Percentiles rank a stretch among this genome's conserved stretches.
These are phyloP conservation scores for Penaeus chinensis DNA, from an alignment of 1,140 invertebrate species.

Conservation along the genomic window DNA sequence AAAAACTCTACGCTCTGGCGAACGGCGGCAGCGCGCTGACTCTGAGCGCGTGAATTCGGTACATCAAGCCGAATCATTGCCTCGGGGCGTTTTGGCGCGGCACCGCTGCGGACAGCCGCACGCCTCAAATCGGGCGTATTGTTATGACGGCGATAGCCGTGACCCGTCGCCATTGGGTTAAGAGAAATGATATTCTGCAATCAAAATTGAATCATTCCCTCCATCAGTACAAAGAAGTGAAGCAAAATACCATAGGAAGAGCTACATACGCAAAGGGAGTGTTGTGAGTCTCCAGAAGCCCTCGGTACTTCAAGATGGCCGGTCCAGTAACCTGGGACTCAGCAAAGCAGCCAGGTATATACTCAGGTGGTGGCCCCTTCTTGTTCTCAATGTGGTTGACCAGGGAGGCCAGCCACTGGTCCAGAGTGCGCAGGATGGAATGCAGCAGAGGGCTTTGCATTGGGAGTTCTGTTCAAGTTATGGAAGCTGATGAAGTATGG, in stretches of 20 bases:
- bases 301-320: constrained; percentile 92
- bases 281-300: constrained; percentile 90
- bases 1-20: too few species aligned
- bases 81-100: too few species aligned
- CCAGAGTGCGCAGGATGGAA: constrained; percentile 84
- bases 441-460: constrained; percentile 94
- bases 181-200: too few species aligned
- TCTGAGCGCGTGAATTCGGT: too few species aligned
- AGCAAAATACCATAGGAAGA: not conserved
- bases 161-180: too few species aligned
- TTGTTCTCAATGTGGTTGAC: constrained; percentile 81
- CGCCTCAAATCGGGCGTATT: too few species aligned
- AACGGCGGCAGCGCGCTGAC: too few species aligned
- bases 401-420: constrained; percentile 88
- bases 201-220: too few species aligned
- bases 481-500: not conserved
- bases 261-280: constrained; percentile 88
- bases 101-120: too few species aligned
- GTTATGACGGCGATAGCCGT: too few species aligned
- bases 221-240: too few species aligned
- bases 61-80: too few species aligned
- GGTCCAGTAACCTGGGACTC: constrained; percentile 79
- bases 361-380: constrained; percentile 80
- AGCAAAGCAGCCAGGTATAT: constrained; percentile 86
- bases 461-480: constrained; percentile 79